phyloP scores from a whole-genome alignment of 2,888 invertebrate species.

The Thymelicus acteon region DNA sequence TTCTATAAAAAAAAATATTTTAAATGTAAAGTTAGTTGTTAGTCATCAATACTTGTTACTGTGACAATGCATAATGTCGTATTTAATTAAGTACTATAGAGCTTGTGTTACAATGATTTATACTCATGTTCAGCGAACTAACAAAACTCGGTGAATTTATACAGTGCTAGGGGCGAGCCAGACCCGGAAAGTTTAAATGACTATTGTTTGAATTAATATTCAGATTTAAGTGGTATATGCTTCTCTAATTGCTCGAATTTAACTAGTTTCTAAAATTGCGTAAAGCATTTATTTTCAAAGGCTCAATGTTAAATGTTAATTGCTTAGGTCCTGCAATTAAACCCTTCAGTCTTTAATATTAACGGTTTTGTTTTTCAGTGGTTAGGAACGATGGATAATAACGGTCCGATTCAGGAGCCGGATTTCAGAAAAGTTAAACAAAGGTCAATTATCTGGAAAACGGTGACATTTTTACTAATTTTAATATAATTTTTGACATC shows the following conservation, averaged over 20 bases:
- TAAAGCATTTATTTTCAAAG: neutral
- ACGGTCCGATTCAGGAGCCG: no score
- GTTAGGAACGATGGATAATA: no score
- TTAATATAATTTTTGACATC: no score
- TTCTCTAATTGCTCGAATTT: slow-evolving; percentile 18
- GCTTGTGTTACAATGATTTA: slow-evolving; percentile 23
- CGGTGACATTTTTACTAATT: no score
- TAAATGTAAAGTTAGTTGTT: neutral
- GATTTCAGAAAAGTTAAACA: no score
- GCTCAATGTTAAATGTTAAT: no score
- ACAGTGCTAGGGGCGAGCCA: slow-evolving; percentile 40
- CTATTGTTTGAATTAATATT: slow-evolving; percentile 55
- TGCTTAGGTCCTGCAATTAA: no score
- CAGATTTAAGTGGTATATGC: slow-evolving; percentile 22
- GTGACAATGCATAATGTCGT: slow-evolving; percentile 9
- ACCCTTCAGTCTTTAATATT: no score
- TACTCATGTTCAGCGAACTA: slow-evolving; percentile 18
- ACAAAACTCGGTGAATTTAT: slow-evolving; percentile 32
- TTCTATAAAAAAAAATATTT: no score
- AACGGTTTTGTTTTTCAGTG: no score
- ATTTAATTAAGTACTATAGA: slow-evolving; percentile 16
- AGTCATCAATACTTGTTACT: neutral
- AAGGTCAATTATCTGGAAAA: no score
- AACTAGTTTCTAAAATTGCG: neutral
- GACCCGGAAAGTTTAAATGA: slow-evolving; percentile 58